Percentiles rank a stretch among this genome's conserved stretches.
Conservation (phyloP, 2,888 invertebrate genomes). For the Patella ulyssiponensis region DNA sequence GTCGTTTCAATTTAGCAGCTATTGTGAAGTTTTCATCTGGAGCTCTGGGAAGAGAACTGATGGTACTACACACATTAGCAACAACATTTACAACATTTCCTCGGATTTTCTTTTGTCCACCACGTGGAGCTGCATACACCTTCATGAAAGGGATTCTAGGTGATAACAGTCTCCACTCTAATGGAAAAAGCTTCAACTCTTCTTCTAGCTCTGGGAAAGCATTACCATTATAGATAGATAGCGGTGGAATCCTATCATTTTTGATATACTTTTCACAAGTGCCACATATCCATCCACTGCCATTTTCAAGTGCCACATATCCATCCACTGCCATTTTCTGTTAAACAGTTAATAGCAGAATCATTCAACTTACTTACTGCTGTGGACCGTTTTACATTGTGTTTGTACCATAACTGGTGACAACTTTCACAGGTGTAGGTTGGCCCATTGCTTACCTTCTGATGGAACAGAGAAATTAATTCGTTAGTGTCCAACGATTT, state of each 20-base stretch:
- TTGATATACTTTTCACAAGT: background rate
- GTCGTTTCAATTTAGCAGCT: constrained; percentile 14
- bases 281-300: background rate
- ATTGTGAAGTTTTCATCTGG: constrained; percentile 13
- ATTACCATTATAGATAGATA: background rate
- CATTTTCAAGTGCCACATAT: background rate
- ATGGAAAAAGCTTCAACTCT: background rate
- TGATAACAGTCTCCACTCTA: background rate
- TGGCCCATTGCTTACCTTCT: background rate
- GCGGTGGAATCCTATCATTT: background rate
- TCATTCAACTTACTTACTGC: background rate
- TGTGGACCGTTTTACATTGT: background rate
- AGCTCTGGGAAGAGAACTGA: background rate
- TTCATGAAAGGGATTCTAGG: background rate
- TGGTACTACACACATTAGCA: background rate
- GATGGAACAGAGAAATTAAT: background rate
- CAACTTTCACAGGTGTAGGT: background rate
- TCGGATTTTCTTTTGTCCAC: background rate
- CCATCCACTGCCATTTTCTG: background rate
- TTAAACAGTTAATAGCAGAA: background rate
- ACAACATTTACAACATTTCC: constrained; percentile 5
- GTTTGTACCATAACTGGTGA: background rate
- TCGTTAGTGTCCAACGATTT: background rate
- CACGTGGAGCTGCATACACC: background rate
- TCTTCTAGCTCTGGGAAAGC: too few relatives aligned